Evolutionary conservation across 2,113 vertebrate species (phyloP).

Genomic region (Erythrolamprus reginae): DNA sequence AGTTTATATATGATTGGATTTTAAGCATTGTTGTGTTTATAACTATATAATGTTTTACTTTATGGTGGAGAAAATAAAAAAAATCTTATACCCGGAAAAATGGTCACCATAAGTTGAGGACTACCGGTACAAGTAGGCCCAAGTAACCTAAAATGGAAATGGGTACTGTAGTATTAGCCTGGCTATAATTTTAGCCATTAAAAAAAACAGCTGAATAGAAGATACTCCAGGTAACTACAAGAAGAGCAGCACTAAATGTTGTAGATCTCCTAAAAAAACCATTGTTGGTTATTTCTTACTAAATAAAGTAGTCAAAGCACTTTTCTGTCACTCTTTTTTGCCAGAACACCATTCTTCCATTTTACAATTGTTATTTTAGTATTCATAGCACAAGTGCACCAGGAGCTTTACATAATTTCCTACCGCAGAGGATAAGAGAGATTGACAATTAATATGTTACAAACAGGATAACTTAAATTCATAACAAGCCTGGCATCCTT

Average conservation of each 20-base stretch:
- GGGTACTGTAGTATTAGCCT: neutral
- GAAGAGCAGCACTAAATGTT: neutral
- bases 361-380: constrained; percentile 14
- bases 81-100: no score
- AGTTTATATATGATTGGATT: no score
- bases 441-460: constrained; percentile 43
- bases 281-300: neutral
- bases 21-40: no score
- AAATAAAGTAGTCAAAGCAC: neutral
- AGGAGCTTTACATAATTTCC: neutral
- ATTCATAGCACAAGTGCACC: constrained; percentile 30
- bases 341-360: neutral
- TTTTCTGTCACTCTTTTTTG: neutral
- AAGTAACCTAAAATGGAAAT: neutral
- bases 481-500: constrained; percentile 29
- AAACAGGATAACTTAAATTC: constrained; percentile 22
- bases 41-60: no score
- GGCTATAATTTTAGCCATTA: no score
- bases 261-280: neutral
- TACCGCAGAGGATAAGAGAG: constrained; percentile 15
- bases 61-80: no score
- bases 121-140: neutral
- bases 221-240: neutral
- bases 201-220: neutral
- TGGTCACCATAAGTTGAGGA: neutral